Conservation (phyloP, 1,140 invertebrate genomes). For the Agraylea sexmaculata region DNA sequence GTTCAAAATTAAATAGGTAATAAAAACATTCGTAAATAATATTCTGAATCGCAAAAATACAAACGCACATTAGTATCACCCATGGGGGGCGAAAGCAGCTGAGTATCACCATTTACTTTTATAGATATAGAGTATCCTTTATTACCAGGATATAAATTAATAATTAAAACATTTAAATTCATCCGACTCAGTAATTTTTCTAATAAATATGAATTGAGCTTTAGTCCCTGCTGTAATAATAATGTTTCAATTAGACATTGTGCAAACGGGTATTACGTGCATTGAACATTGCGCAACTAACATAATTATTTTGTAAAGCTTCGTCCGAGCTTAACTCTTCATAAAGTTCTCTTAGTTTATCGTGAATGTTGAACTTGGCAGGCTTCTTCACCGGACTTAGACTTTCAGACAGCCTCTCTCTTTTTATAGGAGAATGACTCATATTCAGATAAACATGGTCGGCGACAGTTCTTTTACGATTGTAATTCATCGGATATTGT, state of each 20-base stretch:
- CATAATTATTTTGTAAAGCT: constrained; percentile 34
- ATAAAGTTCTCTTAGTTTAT: constrained; percentile 46
- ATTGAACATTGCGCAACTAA: constrained; percentile 25
- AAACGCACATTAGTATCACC: constrained; percentile 28
- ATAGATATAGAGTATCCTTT: constrained; percentile 83
- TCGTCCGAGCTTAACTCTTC: constrained; percentile 39
- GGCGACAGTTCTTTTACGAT: constrained; percentile 36
- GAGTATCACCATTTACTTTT: constrained; percentile 44
- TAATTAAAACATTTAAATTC: constrained; percentile 74
- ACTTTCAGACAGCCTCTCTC: constrained; percentile 30
- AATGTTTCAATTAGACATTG: constrained; percentile 7
- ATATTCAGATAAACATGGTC: constrained; percentile 35
- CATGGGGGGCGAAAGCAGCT: constrained; percentile 27
- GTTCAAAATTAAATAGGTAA: constrained; percentile 23
- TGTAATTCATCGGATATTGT: constrained; percentile 40
- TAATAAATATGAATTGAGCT: constrained; percentile 66
- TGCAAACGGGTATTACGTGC: neutral
- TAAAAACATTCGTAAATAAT: constrained; percentile 13
- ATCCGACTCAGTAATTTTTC: constrained; percentile 75
- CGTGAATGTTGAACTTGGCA: constrained; percentile 45
- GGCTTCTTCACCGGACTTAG: constrained; percentile 28
- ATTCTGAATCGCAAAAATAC: constrained; percentile 11
- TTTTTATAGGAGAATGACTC: constrained; percentile 27
- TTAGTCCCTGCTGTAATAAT: constrained; percentile 47
- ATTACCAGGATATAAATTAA: constrained; percentile 83